Percentiles rank a stretch among this genome's conserved stretches.
Conservation (phyloP, 1,140 invertebrate species). For the Cydia strobilella region DNA sequence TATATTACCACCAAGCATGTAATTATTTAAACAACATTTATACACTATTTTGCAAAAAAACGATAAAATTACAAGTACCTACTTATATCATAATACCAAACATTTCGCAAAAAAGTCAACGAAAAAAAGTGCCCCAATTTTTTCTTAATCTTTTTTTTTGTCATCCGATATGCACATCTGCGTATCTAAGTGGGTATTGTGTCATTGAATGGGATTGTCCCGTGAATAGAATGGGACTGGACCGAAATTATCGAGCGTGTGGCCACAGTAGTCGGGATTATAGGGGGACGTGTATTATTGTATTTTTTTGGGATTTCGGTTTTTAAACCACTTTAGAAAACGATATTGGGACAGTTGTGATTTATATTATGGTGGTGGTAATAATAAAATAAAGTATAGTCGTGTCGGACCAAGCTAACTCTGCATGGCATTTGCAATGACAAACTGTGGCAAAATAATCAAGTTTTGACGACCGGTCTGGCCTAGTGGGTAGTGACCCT, state of each 20-base stretch:
- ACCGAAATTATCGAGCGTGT: background rate
- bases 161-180: slow-evolving; percentile 17
- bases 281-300: background rate
- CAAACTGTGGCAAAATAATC: too few species aligned
- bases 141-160: slow-evolving; percentile 27
- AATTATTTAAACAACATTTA: background rate
- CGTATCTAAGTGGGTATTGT: slow-evolving; percentile 7
- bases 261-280: slow-evolving; percentile 6
- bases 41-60: background rate
- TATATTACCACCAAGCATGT: too few species aligned
- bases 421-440: too few species aligned
- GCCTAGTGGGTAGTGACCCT: too few species aligned
- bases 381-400: background rate
- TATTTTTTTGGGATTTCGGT: background rate
- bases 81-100: background rate
- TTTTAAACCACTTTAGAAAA: slow-evolving; percentile 12
- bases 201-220: background rate
- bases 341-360: background rate
- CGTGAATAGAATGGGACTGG: background rate
- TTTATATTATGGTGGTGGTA: background rate
- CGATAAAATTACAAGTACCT: background rate
- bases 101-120: background rate
- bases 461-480: too few species aligned
- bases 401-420: too few species aligned
- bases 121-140: slow-evolving; percentile 3